Conservation (phyloP, 2,113 vertebrate genomes). For the Oreocharis arfaki region DNA sequence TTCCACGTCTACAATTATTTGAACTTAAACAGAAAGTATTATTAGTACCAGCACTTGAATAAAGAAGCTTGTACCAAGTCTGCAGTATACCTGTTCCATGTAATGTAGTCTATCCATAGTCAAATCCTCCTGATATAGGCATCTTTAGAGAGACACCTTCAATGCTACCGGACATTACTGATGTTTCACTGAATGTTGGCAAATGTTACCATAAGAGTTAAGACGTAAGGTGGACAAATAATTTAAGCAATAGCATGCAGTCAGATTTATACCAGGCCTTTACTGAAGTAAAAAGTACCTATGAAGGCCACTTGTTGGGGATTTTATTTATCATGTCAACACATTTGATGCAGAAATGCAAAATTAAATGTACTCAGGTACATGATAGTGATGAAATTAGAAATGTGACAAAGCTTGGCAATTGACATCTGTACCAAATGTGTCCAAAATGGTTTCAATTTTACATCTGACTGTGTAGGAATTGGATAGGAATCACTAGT, state of each 20-base stretch:
- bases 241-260: neutral
- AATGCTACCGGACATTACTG: neutral
- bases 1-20: neutral
- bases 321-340: neutral
- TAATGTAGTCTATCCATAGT: neutral
- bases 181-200: neutral
- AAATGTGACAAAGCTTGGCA: neutral
- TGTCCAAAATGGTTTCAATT: neutral
- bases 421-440: neutral
- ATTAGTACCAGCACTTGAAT: neutral
- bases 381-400: neutral
- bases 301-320: neutral
- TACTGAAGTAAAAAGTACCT: neutral
- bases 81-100: neutral
- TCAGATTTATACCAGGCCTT: neutral
- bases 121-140: neutral
- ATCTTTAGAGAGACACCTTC: neutral
- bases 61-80: neutral
- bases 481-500: neutral
- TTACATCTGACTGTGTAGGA: neutral
- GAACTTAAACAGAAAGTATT: neutral
- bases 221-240: neutral
- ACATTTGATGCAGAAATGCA: neutral
- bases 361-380: neutral
- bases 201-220: neutral